These are phyloP conservation scores for Tinamus major DNA, from an alignment of 2,797 vertebrate genomes.

Conservation along the genomic window DNA sequence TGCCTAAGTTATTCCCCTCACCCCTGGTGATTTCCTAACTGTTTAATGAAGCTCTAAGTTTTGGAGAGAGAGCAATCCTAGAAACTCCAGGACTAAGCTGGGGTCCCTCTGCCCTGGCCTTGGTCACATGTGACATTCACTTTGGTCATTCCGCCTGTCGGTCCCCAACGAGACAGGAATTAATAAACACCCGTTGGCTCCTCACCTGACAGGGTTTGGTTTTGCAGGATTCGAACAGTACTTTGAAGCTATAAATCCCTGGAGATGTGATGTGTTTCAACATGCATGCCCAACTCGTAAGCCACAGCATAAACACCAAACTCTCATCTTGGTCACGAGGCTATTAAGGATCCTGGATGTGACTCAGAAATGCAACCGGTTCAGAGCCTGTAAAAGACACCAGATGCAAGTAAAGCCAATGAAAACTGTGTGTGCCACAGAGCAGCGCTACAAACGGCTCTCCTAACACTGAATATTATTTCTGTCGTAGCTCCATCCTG, in stretches of 20 bases:
- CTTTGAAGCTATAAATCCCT: conserved; percentile 34
- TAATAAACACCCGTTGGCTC: background rate
- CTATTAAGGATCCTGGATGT: background rate
- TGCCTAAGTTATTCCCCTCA: background rate
- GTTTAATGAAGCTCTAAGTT: background rate
- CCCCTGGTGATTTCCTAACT: background rate
- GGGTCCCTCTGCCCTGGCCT: background rate
- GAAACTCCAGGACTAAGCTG: background rate
- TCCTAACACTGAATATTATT: background rate
- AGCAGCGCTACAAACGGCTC: background rate
- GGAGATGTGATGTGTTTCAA: background rate
- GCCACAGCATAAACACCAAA: background rate
- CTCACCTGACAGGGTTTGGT: background rate
- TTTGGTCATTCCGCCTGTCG: background rate
- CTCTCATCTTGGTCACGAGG: background rate
- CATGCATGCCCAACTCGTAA: background rate
- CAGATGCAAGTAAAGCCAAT: background rate
- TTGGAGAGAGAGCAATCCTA: background rate
- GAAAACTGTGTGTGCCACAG: background rate
- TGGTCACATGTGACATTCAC: rapidly evolving
- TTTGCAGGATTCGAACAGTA: background rate
- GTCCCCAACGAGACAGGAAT: background rate
- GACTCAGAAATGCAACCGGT: conserved; percentile 3
- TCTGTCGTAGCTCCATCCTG: background rate
- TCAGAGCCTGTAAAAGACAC: conserved; percentile 1